phyloP scores from a whole-genome alignment of 2,888 invertebrate genomes.

The Epinotia nisella region DNA sequence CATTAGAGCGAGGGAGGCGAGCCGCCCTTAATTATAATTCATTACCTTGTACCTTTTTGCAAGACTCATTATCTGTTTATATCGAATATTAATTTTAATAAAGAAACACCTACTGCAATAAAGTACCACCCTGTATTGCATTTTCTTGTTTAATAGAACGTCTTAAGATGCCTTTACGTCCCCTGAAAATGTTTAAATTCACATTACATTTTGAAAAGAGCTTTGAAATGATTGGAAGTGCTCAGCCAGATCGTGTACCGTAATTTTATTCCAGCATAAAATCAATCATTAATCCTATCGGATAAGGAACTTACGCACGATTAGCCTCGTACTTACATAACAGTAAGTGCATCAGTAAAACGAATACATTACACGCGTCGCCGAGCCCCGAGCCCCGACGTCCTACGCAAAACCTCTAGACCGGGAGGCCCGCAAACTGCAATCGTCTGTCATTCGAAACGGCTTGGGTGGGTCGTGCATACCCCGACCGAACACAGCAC shows the following conservation, averaged over 20 bases:
- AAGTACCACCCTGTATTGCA: background rate
- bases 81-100: constrained; percentile 54
- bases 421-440: constrained; percentile 36
- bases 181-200: background rate
- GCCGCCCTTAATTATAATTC: constrained; percentile 76
- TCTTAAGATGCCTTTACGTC: background rate
- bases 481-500: constrained; percentile 40
- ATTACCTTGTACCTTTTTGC: constrained; percentile 68
- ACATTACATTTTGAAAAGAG: background rate
- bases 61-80: constrained; percentile 60
- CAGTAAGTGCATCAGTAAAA: constrained; percentile 38
- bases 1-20: constrained; percentile 69
- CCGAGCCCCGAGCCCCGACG: constrained; percentile 24
- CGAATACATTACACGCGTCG: constrained; percentile 40
- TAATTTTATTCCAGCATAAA: background rate
- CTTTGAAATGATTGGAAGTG: background rate
- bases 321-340: constrained; percentile 30
- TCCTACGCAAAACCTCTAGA: constrained; percentile 39
- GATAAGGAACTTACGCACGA: constrained; percentile 17
- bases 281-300: constrained; percentile 25
- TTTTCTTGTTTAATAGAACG: constrained; percentile 1
- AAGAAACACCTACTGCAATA: constrained; percentile 13
- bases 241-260: background rate
- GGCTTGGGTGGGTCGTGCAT: constrained; percentile 45
- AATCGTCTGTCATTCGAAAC: constrained; percentile 42